Percentiles rank a stretch among this genome's conserved stretches.
phyloP scores from a whole-genome alignment of 2,113 vertebrate genomes.

The Crocuta crocuta region DNA sequence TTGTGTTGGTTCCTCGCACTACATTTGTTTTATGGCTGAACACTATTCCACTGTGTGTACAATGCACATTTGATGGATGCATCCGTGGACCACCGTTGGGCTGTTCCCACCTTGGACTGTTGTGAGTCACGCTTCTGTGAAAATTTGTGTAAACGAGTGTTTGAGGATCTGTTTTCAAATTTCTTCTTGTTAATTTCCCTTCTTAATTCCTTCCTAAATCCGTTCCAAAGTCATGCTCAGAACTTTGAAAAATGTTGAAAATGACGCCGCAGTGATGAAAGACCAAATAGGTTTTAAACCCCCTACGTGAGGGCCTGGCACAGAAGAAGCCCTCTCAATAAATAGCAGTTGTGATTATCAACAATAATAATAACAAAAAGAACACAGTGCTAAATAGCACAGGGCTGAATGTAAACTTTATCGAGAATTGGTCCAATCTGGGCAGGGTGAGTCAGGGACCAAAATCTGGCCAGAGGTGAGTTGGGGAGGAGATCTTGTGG shows the following conservation, averaged over 20 bases:
- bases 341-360: background rate
- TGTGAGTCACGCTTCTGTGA: background rate
- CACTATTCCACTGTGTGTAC: background rate
- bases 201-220: constrained; percentile 16
- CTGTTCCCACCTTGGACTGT: background rate
- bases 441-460: background rate
- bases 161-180: background rate
- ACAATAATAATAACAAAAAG: background rate
- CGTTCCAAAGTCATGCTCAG: background rate
- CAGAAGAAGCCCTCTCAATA: background rate
- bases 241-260: constrained; percentile 26
- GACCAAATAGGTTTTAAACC: background rate
- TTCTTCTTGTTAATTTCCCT: background rate
- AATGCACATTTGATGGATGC: background rate
- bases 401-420: background rate
- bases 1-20: background rate
- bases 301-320: background rate
- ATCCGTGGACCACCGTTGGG: background rate
- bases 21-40: background rate
- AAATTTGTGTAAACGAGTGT: background rate
- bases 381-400: background rate
- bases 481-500: too few species aligned
- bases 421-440: background rate
- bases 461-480: background rate
- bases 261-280: background rate